These are phyloP conservation scores for Montipora capitata DNA, from an alignment of 92 coral and sea anemone species.

Conservation along the genomic window DNA sequence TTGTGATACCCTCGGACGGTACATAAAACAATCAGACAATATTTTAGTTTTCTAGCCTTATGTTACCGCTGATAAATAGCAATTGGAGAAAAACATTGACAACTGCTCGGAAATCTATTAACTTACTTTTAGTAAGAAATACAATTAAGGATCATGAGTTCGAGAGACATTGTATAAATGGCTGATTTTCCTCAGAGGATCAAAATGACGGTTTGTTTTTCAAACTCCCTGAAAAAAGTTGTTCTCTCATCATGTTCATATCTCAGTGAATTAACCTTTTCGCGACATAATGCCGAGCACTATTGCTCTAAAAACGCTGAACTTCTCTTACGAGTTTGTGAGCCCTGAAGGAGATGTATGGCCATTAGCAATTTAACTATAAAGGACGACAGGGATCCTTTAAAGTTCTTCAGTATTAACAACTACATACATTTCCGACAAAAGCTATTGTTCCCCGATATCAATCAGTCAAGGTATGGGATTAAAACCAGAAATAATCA, in stretches of 20 bases:
- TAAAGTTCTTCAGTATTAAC: background rate
- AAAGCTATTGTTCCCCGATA: background rate
- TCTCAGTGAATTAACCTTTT: background rate
- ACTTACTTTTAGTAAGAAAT: background rate
- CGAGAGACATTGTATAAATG: slow-evolving; percentile 16
- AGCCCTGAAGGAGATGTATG: background rate
- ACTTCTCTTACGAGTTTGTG: background rate
- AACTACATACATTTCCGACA: background rate
- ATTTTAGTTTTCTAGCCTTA: too few relatives aligned
- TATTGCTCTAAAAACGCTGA: background rate
- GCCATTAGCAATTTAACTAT: slow-evolving; percentile 1
- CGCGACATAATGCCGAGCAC: background rate
- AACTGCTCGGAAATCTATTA: background rate
- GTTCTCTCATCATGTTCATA: background rate
- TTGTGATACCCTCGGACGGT: background rate
- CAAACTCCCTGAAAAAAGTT: slow-evolving; percentile 1
- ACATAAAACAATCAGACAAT: background rate
- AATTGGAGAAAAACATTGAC: too few relatives aligned
- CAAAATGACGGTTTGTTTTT: background rate
- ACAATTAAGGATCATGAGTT: background rate
- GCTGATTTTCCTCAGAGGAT: background rate
- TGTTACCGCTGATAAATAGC: too few relatives aligned
- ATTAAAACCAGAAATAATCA: background rate
- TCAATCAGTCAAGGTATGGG: background rate
- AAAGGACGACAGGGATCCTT: slow-evolving; percentile 8